Evolutionary conservation across 2,797 vertebrate species (phyloP).

Genomic region (Enoplosus armatus): DNA sequence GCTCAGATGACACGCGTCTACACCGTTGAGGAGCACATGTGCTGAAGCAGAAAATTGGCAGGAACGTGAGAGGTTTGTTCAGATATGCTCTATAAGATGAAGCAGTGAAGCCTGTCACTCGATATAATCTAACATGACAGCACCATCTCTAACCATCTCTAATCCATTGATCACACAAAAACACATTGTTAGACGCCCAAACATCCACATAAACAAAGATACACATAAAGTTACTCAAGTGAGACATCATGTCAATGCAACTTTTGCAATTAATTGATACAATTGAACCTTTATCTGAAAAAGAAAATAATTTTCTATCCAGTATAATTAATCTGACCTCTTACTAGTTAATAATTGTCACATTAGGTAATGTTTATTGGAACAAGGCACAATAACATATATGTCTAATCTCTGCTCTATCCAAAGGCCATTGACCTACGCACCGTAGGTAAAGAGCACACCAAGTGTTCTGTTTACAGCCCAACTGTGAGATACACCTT

Average conservation of each 20-base stretch:
- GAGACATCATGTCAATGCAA: constrained; percentile 18
- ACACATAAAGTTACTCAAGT: constrained; percentile 17
- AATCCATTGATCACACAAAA: constrained; percentile 69
- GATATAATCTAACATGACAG: constrained; percentile 73
- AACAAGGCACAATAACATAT: not conserved
- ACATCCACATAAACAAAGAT: constrained; percentile 21
- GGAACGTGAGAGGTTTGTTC: constrained; percentile 58
- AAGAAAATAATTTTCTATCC: not conserved
- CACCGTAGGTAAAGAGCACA: not conserved
- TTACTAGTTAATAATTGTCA: constrained; percentile 5
- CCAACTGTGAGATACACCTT: constrained; percentile 21
- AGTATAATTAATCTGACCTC: constrained; percentile 5
- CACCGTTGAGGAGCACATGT: constrained; percentile 51
- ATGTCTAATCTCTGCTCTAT: not conserved
- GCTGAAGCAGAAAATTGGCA: constrained; percentile 72
- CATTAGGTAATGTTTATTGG: not conserved
- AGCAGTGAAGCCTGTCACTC: constrained; percentile 68
- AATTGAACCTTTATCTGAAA: constrained; percentile 10
- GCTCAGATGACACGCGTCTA: constrained; percentile 7
- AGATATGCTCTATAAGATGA: constrained; percentile 73
- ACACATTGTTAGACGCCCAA: constrained; percentile 27
- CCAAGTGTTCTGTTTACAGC: not conserved
- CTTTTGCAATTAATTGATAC: constrained; percentile 23
- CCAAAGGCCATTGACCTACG: not conserved
- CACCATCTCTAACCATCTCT: constrained; percentile 53